These are phyloP conservation scores for Beris morrisii DNA, from an alignment of 2,888 invertebrate genomes.

Conservation along the genomic window DNA sequence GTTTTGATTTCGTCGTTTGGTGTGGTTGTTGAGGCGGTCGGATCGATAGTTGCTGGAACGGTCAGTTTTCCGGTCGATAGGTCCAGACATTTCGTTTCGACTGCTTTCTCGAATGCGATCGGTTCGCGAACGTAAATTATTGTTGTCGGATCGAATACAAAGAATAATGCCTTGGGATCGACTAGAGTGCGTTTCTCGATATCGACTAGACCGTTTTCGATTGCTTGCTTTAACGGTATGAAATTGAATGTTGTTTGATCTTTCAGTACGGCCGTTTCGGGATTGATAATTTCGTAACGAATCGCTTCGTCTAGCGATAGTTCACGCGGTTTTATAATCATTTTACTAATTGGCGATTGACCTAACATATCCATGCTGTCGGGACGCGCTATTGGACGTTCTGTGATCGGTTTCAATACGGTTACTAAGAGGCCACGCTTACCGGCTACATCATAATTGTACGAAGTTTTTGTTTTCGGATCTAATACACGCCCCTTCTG, in stretches of 20 bases:
- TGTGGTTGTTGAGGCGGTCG: constrained; percentile 45
- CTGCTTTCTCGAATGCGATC: constrained; percentile 75
- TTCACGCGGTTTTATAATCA: constrained; percentile 65
- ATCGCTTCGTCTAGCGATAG: constrained; percentile 83
- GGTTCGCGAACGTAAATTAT: constrained; percentile 76
- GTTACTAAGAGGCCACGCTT: constrained; percentile 76
- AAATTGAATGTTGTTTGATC: constrained; percentile 77
- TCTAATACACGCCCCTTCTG: constrained; percentile 76
- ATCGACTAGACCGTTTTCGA: constrained; percentile 66
- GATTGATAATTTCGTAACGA: constrained; percentile 76
- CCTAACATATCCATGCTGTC: constrained; percentile 51
- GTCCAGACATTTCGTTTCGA: constrained; percentile 74
- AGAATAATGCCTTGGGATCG: constrained; percentile 71
- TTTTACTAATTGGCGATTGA: constrained; percentile 58
- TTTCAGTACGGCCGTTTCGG: constrained; percentile 74
- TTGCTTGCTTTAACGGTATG: constrained; percentile 67
- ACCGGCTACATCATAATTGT: constrained; percentile 77
- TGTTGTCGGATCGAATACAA: constrained; percentile 74
- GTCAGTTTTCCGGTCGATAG: constrained; percentile 73
- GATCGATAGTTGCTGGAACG: constrained; percentile 63
- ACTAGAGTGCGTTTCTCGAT: constrained; percentile 69
- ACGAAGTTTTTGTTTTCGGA: constrained; percentile 74
- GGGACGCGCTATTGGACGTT: constrained; percentile 46
- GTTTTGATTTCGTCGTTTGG: constrained; percentile 57
- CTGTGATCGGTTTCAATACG: constrained; percentile 69